Conservation (phyloP, 2,888 invertebrate species). For the Gasteruption jaculator region DNA sequence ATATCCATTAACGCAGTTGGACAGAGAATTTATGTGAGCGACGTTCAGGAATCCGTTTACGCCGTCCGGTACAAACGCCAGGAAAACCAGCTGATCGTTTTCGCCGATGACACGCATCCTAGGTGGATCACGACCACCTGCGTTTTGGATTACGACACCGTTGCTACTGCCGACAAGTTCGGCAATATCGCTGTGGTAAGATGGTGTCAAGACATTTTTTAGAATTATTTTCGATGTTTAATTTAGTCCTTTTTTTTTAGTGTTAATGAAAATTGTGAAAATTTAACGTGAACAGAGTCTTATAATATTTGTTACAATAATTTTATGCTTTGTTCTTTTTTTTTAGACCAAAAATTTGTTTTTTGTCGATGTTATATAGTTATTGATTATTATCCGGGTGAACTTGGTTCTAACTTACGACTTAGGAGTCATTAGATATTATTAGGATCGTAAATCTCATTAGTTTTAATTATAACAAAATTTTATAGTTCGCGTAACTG, state of each 20-base stretch:
- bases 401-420: no score
- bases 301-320: conserved; percentile 1
- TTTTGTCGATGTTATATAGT: conserved; percentile 3
- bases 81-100: conserved; percentile 96
- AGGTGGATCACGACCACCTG: conserved; percentile 92
- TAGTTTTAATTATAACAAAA: no score
- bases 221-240: no score
- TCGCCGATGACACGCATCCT: conserved; percentile 97
- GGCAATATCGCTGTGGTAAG: conserved; percentile 89
- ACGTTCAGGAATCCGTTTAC: conserved; percentile 95
- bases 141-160: conserved; percentile 92
- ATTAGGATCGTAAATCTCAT: no score
- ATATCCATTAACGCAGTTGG: conserved; percentile 92
- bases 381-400: no score
- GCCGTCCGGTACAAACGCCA: conserved; percentile 91
- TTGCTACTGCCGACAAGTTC: conserved; percentile 96
- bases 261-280: neutral
- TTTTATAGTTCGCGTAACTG: no score
- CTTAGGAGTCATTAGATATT: no score
- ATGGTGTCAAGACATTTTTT: conserved; percentile 20
- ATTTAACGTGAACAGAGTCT: no score
- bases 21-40: conserved; percentile 89
- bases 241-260: conserved; percentile 1
- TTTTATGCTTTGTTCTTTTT: conserved; percentile 5
- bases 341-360: no score